These are phyloP conservation scores for Lagodon rhomboides DNA, from an alignment of 2,797 vertebrate genomes.

Conservation along the genomic window DNA sequence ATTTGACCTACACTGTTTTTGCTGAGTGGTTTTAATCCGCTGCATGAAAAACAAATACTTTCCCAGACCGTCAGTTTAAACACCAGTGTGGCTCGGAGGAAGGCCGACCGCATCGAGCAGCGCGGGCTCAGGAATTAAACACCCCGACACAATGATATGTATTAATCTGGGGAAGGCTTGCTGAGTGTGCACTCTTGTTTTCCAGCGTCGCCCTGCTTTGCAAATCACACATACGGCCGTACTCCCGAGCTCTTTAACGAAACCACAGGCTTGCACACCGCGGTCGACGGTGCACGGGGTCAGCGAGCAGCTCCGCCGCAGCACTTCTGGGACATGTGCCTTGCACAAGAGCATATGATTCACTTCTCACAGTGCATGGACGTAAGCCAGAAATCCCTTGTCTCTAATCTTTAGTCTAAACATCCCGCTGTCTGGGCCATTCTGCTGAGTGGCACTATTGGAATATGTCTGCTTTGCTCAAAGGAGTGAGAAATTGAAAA, in stretches of 20 bases:
- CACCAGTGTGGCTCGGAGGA: conserved; percentile 26
- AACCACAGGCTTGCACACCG: conserved; percentile 24
- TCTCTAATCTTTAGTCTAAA: conserved; percentile 54
- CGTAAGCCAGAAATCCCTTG: conserved; percentile 23
- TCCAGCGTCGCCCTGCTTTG: conserved; percentile 12
- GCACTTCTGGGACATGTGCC: conserved; percentile 28
- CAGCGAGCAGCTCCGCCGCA: conserved; percentile 16
- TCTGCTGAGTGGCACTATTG: conserved; percentile 27
- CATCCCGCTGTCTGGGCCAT: conserved; percentile 28
- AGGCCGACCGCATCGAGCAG: conserved; percentile 17
- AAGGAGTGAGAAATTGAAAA: conserved; percentile 32
- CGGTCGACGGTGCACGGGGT: conserved; percentile 21
- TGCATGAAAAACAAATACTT: conserved; percentile 42
- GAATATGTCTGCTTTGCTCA: conserved; percentile 35
- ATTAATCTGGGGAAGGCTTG: conserved; percentile 48
- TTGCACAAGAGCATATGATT: conserved; percentile 32
- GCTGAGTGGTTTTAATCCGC: conserved; percentile 26
- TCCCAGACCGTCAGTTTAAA: conserved; percentile 28
- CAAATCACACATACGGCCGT: conserved; percentile 6
- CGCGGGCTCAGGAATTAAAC: conserved; percentile 45
- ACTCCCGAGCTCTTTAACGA: conserved; percentile 41
- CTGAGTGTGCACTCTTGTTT: conserved; percentile 40
- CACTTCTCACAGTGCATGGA: conserved; percentile 21
- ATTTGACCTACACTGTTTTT: conserved; percentile 24
- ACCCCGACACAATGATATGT: conserved; percentile 34